These are phyloP conservation scores for Colletes latitarsis DNA, from an alignment of 1,140 invertebrate genomes.

Conservation along the genomic window DNA sequence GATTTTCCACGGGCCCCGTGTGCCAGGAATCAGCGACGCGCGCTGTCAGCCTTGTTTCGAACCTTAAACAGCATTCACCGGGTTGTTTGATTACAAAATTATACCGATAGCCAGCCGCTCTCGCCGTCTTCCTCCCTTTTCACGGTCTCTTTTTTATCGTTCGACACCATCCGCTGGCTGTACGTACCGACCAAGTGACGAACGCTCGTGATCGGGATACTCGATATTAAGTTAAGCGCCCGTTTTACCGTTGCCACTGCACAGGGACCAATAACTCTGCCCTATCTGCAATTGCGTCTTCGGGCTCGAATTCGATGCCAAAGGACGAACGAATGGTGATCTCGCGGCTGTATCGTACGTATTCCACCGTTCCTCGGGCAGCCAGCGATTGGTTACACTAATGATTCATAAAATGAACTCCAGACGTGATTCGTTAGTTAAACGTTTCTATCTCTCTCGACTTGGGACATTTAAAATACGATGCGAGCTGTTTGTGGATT, in stretches of 20 bases:
- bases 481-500: no score
- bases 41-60: constrained; percentile 28
- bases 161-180: neutral
- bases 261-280: neutral
- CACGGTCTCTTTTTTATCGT: neutral
- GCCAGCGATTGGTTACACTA: no score
- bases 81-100: constrained; percentile 41
- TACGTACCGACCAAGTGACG: neutral
- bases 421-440: no score
- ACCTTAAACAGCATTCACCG: constrained; percentile 55
- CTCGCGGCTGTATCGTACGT: no score
- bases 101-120: constrained; percentile 2
- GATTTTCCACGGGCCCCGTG: constrained; percentile 51
- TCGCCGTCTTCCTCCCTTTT: neutral
- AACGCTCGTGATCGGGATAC: neutral
- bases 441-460: no score
- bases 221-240: neutral
- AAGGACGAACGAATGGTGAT: neutral
- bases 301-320: neutral
- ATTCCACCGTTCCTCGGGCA: no score
- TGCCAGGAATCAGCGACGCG: constrained; percentile 17
- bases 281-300: neutral
- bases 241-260: neutral
- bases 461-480: no score
- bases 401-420: no score